Base-by-base conservation (phyloP, 2,797 vertebrate genomes). In the Novumbra hubbsi region DNA sequence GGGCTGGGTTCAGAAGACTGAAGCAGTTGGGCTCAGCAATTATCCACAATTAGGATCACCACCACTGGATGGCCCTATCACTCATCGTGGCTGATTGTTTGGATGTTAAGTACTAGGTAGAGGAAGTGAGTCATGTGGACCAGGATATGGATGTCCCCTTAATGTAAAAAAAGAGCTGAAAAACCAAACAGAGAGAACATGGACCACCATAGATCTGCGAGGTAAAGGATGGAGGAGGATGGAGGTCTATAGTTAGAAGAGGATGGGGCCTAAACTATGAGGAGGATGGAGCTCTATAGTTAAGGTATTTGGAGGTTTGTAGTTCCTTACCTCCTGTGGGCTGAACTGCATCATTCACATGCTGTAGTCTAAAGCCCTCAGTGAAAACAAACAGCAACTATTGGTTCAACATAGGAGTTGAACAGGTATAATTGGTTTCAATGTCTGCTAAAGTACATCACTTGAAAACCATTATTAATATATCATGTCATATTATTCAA, bases 11-110 rank as follows among this genome's bases (percentile, higher is more conserved):
- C 84, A 87, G 80, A 78, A 81, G 80, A 84, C 21, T 49, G 76
- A 87, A 70, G 88, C 90, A 91, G 86, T 95, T 94, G 94, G 90
- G 85, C 90, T 87, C 89, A 86, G 90, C 92, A 91, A 93, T 96
- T 95, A 92, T 90, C 88, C 84, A 88, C 93, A 95, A 95, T 96
- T 95, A 95, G 91, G 30, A 92, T 89, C 70, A 60, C 85, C 52
- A 24, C 21, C 34, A 88, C 76, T 85, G 92, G 89, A 91, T 92
- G 89, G 90, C 89, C 88, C 88, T 86, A 90, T 84, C 3, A 77
- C 85, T 90, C 89, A 83, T 91, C 92, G 93, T 90, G 72, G 79
- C 81, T 91, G 89, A 87, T 92, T 93, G 94, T 92, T 76, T 84
- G 81, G 89, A 87, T 81, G 90, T 86, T 38, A 24, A 55, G 85